These are phyloP conservation scores for Progne subis DNA, from an alignment of 2,113 vertebrate genomes.

Conservation along the genomic window DNA sequence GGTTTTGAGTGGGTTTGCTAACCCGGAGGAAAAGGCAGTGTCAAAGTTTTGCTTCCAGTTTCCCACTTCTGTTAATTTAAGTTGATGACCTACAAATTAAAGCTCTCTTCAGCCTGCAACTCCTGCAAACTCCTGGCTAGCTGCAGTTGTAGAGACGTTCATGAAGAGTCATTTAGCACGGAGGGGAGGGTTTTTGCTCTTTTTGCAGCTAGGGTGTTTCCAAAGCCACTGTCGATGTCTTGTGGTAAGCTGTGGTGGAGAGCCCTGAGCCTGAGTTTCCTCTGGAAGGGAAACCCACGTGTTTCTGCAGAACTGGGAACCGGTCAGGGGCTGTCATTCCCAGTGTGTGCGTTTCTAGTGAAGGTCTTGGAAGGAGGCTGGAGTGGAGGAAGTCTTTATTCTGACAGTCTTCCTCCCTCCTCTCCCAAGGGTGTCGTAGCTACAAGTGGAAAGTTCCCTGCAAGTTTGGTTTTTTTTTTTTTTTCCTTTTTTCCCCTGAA, in stretches of 20 bases:
- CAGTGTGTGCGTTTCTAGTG: not conserved
- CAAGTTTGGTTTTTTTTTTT: not conserved
- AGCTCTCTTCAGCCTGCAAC: not conserved
- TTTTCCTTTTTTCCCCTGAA: not conserved
- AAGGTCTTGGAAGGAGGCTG: not conserved
- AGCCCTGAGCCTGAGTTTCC: not conserved
- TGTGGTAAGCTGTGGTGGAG: not conserved
- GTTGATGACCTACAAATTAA: not conserved
- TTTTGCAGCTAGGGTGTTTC: not conserved
- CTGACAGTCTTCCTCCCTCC: not conserved
- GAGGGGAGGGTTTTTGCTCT: not conserved
- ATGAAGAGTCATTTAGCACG: not conserved
- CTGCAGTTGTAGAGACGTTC: rapidly evolving
- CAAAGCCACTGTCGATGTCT: rapidly evolving
- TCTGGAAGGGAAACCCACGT: not conserved
- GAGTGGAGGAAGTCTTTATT: not conserved
- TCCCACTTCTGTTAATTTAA: conserved; percentile 1
- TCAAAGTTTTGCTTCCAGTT: not conserved
- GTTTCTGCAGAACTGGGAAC: not conserved
- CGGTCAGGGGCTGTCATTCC: rapidly evolving
- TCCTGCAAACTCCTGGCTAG: not conserved
- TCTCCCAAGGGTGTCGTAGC: conserved; percentile 23
- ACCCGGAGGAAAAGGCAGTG: not conserved
- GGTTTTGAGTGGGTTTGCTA: not conserved
- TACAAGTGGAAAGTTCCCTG: conserved; percentile 46